Evolutionary conservation across 2,888 invertebrate genomes (phyloP).

Genomic region (Polyploca ridens): DNA sequence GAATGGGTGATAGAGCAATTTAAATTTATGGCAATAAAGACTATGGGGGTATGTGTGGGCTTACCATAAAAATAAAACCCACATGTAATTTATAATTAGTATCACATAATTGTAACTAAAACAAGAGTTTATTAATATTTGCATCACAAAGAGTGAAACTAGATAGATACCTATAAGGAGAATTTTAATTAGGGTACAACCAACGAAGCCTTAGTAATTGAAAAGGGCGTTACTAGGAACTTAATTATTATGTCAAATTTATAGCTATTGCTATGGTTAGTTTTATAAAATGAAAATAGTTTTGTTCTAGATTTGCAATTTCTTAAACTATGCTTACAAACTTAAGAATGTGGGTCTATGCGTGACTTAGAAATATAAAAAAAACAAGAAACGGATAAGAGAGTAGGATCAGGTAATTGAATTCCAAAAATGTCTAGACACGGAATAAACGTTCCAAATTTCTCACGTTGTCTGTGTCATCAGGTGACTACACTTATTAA

Average conservation of each 20-base stretch:
- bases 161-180: not conserved
- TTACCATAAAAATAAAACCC: constrained; percentile 1
- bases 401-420: not conserved
- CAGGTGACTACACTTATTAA: constrained; percentile 2
- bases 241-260: not conserved
- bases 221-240: not conserved
- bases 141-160: not conserved
- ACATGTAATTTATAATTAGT: not conserved
- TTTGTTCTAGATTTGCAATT: not conserved
- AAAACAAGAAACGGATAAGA: not conserved
- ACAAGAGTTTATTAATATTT: not conserved
- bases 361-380: not conserved
- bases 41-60: not conserved
- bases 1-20: not conserved
- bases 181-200: not conserved
- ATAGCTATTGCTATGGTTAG: not conserved
- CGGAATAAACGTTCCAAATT: constrained; percentile 1
- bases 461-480: not conserved
- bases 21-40: not conserved
- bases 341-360: not conserved
- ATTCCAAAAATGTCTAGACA: constrained; percentile 1
- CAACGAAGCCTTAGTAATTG: not conserved
- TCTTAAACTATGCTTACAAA: not conserved
- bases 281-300: not conserved
- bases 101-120: not conserved